Conservation (phyloP, 2,797 vertebrate species). For the Pangasius djambal region DNA sequence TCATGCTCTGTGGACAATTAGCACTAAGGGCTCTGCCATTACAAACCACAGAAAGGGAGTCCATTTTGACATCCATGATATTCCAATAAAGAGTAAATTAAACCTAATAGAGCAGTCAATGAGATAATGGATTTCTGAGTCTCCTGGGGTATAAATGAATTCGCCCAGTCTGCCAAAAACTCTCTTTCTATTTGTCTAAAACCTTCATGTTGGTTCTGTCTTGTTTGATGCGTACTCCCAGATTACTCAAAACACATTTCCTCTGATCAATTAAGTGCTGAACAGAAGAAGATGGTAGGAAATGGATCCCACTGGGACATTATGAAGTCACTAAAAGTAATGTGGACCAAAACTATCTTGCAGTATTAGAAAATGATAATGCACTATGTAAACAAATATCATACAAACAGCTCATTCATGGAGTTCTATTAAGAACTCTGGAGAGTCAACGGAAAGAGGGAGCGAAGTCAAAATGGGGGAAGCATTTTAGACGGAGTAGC, state of each 20-base stretch:
- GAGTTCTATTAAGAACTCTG: conserved; percentile 6
- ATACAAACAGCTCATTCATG: conserved; percentile 22
- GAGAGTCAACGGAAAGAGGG: conserved; percentile 21
- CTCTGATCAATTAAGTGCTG: conserved; percentile 46
- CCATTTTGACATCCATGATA: conserved; percentile 28
- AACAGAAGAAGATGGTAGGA: conserved; percentile 24
- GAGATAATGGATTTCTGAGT: conserved; percentile 22
- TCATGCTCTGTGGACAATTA: conserved; percentile 28
- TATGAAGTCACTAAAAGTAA: conserved; percentile 31
- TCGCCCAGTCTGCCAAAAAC: background rate
- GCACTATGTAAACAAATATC: conserved; percentile 44
- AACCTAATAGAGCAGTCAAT: conserved; percentile 21
- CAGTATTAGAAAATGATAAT: conserved; percentile 40
- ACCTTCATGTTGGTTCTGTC: conserved; percentile 8
- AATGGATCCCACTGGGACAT: conserved; percentile 19
- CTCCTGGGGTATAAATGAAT: conserved; percentile 6
- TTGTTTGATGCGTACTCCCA: conserved; percentile 36
- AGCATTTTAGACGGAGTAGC: conserved; percentile 26
- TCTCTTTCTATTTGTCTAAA: conserved; percentile 17
- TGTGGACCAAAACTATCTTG: conserved; percentile 23
- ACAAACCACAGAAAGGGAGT: conserved; percentile 24
- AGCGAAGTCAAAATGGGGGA: background rate
- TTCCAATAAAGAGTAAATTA: conserved; percentile 32
- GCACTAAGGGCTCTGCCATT: conserved; percentile 22
- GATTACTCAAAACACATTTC: conserved; percentile 46